Percentiles rank a stretch among this genome's conserved stretches.
phyloP scores from a whole-genome alignment of 1,140 invertebrate species.

The Magallana gigas region DNA sequence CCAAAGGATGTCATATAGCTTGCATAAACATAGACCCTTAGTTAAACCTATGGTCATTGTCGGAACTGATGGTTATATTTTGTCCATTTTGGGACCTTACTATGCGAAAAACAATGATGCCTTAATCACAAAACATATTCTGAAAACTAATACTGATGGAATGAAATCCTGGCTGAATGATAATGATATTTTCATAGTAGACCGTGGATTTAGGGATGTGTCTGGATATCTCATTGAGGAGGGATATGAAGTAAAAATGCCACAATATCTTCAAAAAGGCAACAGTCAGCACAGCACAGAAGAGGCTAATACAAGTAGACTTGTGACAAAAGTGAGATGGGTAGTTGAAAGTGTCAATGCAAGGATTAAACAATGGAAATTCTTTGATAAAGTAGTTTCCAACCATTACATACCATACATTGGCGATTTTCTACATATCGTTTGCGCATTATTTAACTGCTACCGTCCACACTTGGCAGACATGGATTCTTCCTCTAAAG shows the following conservation, averaged over 20 bases:
- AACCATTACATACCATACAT: neutral
- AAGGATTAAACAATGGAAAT: constrained; percentile 39
- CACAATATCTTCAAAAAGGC: constrained; percentile 35
- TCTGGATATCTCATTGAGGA: constrained; percentile 21
- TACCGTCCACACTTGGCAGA: neutral
- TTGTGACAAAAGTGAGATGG: constrained; percentile 38
- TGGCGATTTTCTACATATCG: constrained; percentile 42
- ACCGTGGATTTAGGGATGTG: constrained; percentile 36
- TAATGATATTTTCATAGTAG: constrained; percentile 43
- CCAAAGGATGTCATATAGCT: constrained; percentile 23
- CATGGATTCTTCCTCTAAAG: neutral
- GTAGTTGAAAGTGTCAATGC: constrained; percentile 27
- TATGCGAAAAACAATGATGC: neutral
- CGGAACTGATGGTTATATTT: constrained; percentile 43
- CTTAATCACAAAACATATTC: constrained; percentile 41
- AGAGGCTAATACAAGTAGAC: constrained; percentile 38
- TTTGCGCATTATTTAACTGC: constrained; percentile 1
- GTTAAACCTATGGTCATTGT: constrained; percentile 40
- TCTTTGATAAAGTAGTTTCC: constrained; percentile 41
- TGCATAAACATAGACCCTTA: constrained; percentile 45
- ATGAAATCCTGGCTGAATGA: constrained; percentile 8
- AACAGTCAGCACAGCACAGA: constrained; percentile 41
- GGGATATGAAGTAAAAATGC: constrained; percentile 35
- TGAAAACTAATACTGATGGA: constrained; percentile 29
- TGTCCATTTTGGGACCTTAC: constrained; percentile 42